phyloP scores from a whole-genome alignment of 92 coral and sea anemone species.

The Actinostola sp. region DNA sequence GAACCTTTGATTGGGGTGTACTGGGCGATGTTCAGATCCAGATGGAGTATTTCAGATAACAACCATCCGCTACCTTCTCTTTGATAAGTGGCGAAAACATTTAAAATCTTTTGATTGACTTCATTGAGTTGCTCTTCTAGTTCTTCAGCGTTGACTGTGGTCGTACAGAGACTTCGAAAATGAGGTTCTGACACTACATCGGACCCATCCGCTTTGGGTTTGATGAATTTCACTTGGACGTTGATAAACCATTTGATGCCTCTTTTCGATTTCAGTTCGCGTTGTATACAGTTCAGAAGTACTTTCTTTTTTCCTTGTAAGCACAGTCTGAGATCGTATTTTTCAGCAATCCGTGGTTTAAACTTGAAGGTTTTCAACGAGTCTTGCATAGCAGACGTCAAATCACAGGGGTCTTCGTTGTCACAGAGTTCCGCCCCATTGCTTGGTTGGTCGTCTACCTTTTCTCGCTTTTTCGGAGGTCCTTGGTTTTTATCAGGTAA shows the following conservation, averaged over 20 bases:
- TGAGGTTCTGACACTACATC: slow-evolving; percentile 32
- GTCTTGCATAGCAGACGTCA: slow-evolving; percentile 31
- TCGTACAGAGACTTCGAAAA: slow-evolving; percentile 35
- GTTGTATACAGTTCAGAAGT: background rate
- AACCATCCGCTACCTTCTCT: slow-evolving; percentile 45
- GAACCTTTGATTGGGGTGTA: slow-evolving; percentile 38
- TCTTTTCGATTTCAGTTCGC: slow-evolving; percentile 11
- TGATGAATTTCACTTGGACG: slow-evolving; percentile 24
- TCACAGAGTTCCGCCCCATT: background rate
- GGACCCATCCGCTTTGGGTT: slow-evolving; percentile 26
- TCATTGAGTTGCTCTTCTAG: slow-evolving; percentile 25
- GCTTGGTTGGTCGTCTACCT: background rate
- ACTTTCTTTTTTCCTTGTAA: slow-evolving; percentile 24
- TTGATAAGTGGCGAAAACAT: slow-evolving; percentile 10
- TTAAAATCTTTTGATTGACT: slow-evolving; percentile 7
- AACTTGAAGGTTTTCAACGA: slow-evolving; percentile 27
- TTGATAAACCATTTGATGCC: slow-evolving; percentile 25
- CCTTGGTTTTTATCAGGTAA: background rate
- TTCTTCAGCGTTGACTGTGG: slow-evolving; percentile 22
- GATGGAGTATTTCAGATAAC: slow-evolving; percentile 10
- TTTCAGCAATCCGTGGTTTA: slow-evolving; percentile 21
- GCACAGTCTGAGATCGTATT: slow-evolving; percentile 14
- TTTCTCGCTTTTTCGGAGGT: slow-evolving; percentile 8
- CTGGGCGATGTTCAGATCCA: slow-evolving; percentile 22
- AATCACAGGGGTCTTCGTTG: slow-evolving; percentile 19